Conservation (phyloP, 2,797 vertebrate genomes). For the Helicolenus hilgendorfi region DNA sequence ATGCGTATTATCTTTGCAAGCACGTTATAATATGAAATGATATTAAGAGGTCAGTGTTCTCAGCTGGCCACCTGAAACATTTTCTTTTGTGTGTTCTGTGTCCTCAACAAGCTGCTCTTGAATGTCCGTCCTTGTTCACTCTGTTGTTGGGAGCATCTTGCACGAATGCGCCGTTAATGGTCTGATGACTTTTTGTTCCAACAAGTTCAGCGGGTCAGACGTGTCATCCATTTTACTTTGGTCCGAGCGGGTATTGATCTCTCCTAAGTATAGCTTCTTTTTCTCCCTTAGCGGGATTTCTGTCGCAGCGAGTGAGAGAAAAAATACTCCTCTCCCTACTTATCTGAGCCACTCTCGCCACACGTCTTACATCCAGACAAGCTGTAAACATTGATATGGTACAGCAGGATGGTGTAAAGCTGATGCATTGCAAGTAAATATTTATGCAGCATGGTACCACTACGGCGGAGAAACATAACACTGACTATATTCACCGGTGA, state of each 20-base stretch:
- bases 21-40: background rate
- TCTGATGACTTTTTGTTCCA: constrained; percentile 80
- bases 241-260: constrained; percentile 71
- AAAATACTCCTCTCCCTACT: constrained; percentile 46
- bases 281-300: constrained; percentile 65
- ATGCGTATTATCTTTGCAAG: background rate
- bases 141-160: constrained; percentile 42
- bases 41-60: background rate
- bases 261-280: constrained; percentile 72
- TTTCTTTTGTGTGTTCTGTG: background rate
- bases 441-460: background rate
- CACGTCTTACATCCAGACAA: constrained; percentile 43
- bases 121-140: constrained; percentile 51
- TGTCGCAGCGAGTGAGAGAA: constrained; percentile 51
- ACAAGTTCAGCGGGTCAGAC: constrained; percentile 77
- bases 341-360: constrained; percentile 37
- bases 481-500: background rate
- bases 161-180: constrained; percentile 68
- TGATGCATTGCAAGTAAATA: constrained; percentile 14
- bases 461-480: background rate
- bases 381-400: constrained; percentile 46
- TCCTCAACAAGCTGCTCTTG: constrained; percentile 30
- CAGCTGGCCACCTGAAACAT: background rate
- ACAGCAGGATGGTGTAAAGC: constrained; percentile 27
- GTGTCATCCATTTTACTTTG: constrained; percentile 78